Percentiles rank a stretch among this genome's conserved stretches.
Evolutionary conservation across 1,140 invertebrate genomes (phyloP).

Genomic region (Lucilia sericata): DNA sequence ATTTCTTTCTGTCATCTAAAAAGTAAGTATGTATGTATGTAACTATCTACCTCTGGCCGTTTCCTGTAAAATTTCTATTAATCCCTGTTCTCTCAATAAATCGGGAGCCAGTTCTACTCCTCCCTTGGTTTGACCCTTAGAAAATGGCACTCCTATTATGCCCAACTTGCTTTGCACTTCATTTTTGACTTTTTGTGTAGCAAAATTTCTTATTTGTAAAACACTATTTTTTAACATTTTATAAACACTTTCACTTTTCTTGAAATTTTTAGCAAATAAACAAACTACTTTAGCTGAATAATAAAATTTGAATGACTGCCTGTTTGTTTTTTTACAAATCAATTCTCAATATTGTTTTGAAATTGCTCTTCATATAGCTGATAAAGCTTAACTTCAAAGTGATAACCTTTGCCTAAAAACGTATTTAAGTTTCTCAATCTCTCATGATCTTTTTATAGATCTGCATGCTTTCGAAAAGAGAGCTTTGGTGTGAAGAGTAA

Average conservation of each 20-base stretch:
- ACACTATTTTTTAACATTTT: slow-evolving; percentile 36
- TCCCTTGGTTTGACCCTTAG: slow-evolving; percentile 77
- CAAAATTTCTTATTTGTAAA: not conserved
- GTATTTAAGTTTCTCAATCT: too few species aligned
- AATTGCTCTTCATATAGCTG: too few species aligned
- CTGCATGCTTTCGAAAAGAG: too few species aligned
- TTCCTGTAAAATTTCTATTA: slow-evolving; percentile 55
- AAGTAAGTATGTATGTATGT: not conserved
- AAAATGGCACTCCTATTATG: slow-evolving; percentile 80
- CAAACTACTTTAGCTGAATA: not conserved
- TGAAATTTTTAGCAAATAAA: not conserved
- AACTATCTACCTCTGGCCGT: slow-evolving; percentile 38
- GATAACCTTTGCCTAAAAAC: too few species aligned
- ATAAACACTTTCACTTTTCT: not conserved
- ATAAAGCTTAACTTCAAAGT: too few species aligned
- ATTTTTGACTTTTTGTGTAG: not conserved
- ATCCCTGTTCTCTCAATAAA: slow-evolving; percentile 69
- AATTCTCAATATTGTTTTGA: too few species aligned
- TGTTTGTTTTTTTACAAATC: too few species aligned
- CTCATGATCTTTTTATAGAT: too few species aligned
- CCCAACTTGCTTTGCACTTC: slow-evolving; percentile 67
- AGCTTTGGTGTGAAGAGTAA: too few species aligned
- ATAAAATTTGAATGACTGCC: too few species aligned
- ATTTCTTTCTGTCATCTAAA: not conserved
- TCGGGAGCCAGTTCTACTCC: slow-evolving; percentile 74